Percentiles rank a stretch among this genome's conserved stretches.
Evolutionary conservation across 2,113 vertebrate species (phyloP).

Genomic region (Recurvirostra avosetta): DNA sequence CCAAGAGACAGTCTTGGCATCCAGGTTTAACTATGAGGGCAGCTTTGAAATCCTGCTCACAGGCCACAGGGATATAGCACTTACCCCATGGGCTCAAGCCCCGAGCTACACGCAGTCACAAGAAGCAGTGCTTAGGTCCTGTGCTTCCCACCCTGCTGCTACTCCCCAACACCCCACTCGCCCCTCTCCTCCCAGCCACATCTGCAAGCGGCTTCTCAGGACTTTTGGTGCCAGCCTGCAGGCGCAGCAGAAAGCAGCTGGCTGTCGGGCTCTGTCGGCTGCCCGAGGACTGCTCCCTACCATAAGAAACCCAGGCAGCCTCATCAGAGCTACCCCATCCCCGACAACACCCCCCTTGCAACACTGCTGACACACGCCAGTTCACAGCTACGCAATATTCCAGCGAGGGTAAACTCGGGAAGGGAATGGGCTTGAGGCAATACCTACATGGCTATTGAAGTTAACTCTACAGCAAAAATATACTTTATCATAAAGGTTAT

Average conservation of each 20-base stretch:
- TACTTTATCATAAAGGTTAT: neutral
- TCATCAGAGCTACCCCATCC: neutral
- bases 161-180: neutral
- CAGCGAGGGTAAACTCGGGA: neutral
- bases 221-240: neutral
- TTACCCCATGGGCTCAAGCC: neutral
- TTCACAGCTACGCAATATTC: neutral
- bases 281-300: neutral
- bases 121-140: neutral
- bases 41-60: neutral
- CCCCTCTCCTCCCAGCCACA: neutral
- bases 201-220: neutral
- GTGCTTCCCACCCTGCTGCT: neutral
- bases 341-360: accelerated
- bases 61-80: neutral
- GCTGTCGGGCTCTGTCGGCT: neutral
- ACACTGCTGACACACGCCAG: accelerated
- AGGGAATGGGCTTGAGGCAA: neutral
- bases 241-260: neutral
- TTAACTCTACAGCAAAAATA: neutral
- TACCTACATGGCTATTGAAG: accelerated
- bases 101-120: accelerated
- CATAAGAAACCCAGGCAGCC: neutral
- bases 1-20: neutral
- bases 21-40: neutral